A percentile compares a stretch with the other conserved stretches of the same genome.
Evolutionary conservation across 2,888 invertebrate species (phyloP).

Genomic region (Eulithis testata): DNA sequence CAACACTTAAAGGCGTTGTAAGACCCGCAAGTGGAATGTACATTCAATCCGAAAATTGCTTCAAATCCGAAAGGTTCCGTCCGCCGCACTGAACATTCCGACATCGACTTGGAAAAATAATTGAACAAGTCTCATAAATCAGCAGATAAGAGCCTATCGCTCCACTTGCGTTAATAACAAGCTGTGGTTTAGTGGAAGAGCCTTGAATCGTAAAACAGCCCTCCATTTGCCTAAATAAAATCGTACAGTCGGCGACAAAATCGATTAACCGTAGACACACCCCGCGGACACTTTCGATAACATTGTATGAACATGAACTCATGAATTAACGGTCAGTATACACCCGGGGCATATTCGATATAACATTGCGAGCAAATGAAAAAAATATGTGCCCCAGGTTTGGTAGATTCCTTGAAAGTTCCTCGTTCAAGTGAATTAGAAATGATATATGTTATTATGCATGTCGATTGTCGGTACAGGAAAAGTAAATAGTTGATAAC

Average conservation of each 20-base stretch:
- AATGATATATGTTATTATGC: too few relatives aligned
- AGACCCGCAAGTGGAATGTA: background rate
- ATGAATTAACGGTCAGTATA: too few relatives aligned
- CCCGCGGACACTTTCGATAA: background rate
- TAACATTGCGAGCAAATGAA: too few relatives aligned
- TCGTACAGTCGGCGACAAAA: slow-evolving; percentile 21
- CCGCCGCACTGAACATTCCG: background rate
- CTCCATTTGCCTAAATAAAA: slow-evolving; percentile 43
- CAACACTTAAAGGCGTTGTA: background rate
- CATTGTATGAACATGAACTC: background rate
- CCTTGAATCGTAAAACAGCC: slow-evolving; percentile 31
- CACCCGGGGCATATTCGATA: too few relatives aligned
- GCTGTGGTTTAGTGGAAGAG: slow-evolving; percentile 16
- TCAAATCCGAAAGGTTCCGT: background rate
- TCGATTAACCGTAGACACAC: slow-evolving; percentile 4
- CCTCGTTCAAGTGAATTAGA: too few relatives aligned
- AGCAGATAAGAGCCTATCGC: slow-evolving; percentile 21
- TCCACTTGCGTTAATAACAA: slow-evolving; percentile 24
- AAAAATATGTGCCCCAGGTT: too few relatives aligned
- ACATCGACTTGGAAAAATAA: slow-evolving; percentile 18
- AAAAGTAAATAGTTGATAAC: background rate
- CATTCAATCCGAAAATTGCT: background rate
- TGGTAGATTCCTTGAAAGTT: too few relatives aligned
- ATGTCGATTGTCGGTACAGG: too few relatives aligned
- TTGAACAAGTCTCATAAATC: slow-evolving; percentile 26